Evolutionary conservation across 2,113 vertebrate genomes (phyloP).

Genomic region (Crocuta crocuta): DNA sequence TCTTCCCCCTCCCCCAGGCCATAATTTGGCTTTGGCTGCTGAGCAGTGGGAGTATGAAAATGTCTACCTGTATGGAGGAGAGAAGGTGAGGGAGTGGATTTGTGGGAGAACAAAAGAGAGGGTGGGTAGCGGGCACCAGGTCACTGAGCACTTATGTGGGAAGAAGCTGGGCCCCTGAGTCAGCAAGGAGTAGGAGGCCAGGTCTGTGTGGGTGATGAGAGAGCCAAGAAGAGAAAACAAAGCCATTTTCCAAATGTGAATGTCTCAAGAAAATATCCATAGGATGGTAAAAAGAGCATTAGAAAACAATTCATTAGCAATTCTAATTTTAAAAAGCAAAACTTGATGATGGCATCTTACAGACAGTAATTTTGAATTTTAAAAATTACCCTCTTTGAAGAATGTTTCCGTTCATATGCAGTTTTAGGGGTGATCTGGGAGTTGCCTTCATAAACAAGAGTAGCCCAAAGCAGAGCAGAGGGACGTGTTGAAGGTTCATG

Average conservation of each 20-base stretch:
- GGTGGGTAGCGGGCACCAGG: not conserved
- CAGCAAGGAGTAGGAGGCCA: conserved; percentile 34
- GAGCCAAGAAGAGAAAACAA: not conserved
- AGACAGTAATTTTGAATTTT: not conserved
- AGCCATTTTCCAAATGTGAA: conserved; percentile 14
- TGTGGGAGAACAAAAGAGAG: not conserved
- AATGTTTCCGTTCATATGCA: not conserved
- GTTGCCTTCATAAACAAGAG: not conserved
- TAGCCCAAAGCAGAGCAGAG: not conserved
- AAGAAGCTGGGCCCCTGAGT: conserved; percentile 42
- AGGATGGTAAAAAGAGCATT: not conserved
- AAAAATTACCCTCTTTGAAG: not conserved
- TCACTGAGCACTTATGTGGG: not conserved
- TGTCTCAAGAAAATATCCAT: conserved; percentile 29
- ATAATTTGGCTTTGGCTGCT: not conserved
- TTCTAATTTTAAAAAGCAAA: conserved; percentile 23
- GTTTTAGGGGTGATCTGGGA: not conserved
- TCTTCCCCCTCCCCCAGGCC: not conserved
- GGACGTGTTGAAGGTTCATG: not conserved
- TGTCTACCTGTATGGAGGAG: conserved; percentile 41
- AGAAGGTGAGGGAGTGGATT: not conserved
- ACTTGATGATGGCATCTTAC: not conserved
- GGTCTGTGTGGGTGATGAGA: conserved; percentile 50
- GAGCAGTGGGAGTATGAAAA: not conserved
- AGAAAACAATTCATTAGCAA: conserved; percentile 31